Conservation (phyloP, 2,113 vertebrate species). For the Saguinus imperator region DNA sequence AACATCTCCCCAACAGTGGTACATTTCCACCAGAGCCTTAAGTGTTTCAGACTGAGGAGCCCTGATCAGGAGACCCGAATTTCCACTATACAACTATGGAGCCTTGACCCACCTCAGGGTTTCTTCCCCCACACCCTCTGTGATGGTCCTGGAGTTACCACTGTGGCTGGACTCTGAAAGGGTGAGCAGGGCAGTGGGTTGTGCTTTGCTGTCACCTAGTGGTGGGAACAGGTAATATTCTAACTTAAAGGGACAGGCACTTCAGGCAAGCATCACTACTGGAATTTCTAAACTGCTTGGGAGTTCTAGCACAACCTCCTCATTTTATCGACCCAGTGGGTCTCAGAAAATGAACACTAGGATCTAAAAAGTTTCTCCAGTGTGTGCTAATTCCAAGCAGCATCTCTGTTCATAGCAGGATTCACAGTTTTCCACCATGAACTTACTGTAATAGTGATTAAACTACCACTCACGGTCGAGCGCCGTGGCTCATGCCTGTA, state of each 20-base stretch:
- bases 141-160: accelerated
- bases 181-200: background rate
- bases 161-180: accelerated
- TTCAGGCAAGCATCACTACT: background rate
- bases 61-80: background rate
- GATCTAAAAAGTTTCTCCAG: background rate
- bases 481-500: no score
- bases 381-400: background rate
- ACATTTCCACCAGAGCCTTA: background rate
- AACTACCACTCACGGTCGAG: background rate
- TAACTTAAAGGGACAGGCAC: background rate
- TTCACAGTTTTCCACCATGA: background rate
- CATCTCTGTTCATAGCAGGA: background rate
- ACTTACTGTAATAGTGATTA: background rate
- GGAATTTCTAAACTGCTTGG: background rate
- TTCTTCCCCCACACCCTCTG: background rate
- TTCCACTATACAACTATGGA: background rate
- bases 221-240: background rate
- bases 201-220: constrained; percentile 59
- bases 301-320: background rate
- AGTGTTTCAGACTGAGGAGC: background rate
- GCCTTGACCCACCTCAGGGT: background rate
- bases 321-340: background rate
- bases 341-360: background rate
- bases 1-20: background rate